These are phyloP conservation scores for Strix uralensis DNA, from an alignment of 2,113 vertebrate species.

Conservation along the genomic window DNA sequence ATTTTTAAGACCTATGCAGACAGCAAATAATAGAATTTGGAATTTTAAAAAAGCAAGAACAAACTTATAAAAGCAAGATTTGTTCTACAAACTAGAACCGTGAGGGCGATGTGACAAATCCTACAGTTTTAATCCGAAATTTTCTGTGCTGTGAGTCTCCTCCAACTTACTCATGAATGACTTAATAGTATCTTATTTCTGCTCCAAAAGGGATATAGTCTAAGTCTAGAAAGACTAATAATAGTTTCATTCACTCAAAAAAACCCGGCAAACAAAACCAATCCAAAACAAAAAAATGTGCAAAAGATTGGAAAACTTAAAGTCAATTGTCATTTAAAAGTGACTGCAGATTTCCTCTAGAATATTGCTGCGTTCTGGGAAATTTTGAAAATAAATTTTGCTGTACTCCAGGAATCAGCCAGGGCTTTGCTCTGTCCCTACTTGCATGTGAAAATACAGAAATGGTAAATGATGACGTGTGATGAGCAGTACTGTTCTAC, in stretches of 20 bases:
- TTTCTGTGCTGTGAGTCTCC: neutral
- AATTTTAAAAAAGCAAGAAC: neutral
- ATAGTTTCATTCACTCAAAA: neutral
- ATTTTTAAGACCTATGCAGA: neutral
- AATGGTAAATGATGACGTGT: neutral
- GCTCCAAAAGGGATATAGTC: neutral
- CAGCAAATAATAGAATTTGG: neutral
- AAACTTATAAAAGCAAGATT: constrained; percentile 13
- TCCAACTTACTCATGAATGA: neutral
- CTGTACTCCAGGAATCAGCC: neutral
- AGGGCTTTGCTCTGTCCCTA: neutral
- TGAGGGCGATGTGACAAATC: neutral
- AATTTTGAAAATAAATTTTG: neutral
- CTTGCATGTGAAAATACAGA: neutral
- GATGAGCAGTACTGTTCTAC: neutral
- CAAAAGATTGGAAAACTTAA: neutral
- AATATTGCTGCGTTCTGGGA: neutral
- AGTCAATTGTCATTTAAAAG: neutral
- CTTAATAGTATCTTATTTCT: constrained; percentile 7
- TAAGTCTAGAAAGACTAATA: neutral
- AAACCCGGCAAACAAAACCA: neutral
- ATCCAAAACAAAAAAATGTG: neutral
- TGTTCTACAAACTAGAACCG: constrained; percentile 13
- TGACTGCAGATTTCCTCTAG: neutral
- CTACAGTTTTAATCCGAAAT: neutral